Evolutionary conservation across 1,140 invertebrate genomes (phyloP).

Genomic region (Drosophila pseudoobscura): DNA sequence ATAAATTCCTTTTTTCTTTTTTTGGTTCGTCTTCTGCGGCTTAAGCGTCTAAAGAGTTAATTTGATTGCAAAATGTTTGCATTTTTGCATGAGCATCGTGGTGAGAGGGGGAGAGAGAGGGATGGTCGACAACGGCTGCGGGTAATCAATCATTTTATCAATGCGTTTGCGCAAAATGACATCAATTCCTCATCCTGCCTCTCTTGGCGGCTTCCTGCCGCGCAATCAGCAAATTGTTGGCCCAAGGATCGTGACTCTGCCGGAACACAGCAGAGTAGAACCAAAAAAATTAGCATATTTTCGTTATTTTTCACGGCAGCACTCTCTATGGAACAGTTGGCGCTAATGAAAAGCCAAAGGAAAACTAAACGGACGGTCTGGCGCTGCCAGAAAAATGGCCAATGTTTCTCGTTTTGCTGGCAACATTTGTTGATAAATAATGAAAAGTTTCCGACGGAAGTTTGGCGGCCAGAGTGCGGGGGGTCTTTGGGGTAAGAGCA

Average conservation of each 20-base stretch:
- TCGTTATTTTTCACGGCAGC: conserved; percentile 59
- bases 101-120: background rate
- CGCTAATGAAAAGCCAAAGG: conserved; percentile 67
- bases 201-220: conserved; percentile 32
- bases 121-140: conserved; percentile 55
- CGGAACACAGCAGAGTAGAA: conserved; percentile 36
- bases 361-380: conserved; percentile 12
- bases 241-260: conserved; percentile 75
- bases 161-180: conserved; percentile 76
- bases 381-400: conserved; percentile 43
- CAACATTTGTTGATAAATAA: conserved; percentile 50
- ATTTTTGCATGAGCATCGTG: conserved; percentile 34
- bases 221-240: conserved; percentile 80
- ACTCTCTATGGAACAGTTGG: conserved; percentile 58
- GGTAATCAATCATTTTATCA: conserved; percentile 81
- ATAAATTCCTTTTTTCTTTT: conserved; percentile 64
- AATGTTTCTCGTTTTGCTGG: conserved; percentile 32
- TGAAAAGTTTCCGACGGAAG: conserved; percentile 16
- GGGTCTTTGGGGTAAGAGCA: background rate
- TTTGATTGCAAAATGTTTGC: conserved; percentile 80
- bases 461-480: no score
- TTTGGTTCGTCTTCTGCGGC: conserved; percentile 31
- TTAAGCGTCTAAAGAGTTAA: conserved; percentile 79
- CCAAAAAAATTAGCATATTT: conserved; percentile 72
- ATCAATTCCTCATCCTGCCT: conserved; percentile 64